These are phyloP conservation scores for Stichodactyla mertensii DNA, from an alignment of 64 coral and sea anemone species.

Conservation along the genomic window DNA sequence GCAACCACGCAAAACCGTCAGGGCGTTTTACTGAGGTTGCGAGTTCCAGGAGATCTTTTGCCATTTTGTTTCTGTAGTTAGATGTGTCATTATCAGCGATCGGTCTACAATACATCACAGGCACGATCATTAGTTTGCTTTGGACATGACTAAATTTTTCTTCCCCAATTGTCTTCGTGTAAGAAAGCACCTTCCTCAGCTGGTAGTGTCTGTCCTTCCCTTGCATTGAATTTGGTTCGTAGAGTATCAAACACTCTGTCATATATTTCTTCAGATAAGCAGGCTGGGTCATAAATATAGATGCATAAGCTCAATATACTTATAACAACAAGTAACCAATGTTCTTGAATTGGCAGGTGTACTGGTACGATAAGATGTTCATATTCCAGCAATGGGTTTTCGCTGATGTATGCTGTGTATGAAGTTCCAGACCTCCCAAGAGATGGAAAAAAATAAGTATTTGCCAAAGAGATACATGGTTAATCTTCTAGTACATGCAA, in stretches of 20 bases:
- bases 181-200: too few species aligned
- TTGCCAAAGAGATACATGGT: constrained; percentile 2
- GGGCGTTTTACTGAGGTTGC: too few species aligned
- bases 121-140: too few species aligned
- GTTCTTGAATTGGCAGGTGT: constrained; percentile 28
- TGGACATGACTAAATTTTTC: too few species aligned
- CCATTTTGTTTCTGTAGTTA: too few species aligned
- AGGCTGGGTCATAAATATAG: constrained; percentile 28
- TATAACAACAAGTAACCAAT: constrained; percentile 37
- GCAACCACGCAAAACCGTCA: too few species aligned
- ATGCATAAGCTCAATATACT: constrained; percentile 23
- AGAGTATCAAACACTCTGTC: constrained; percentile 18
- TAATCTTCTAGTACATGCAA: constrained; percentile 14
- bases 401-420: constrained; percentile 14
- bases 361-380: constrained; percentile 26
- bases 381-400: constrained; percentile 31
- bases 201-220: background rate
- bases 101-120: too few species aligned
- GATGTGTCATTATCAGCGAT: too few species aligned
- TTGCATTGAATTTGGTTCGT: background rate
- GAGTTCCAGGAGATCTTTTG: too few species aligned
- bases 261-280: constrained; percentile 21
- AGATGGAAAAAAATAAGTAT: constrained; percentile 43
- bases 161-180: too few species aligned
- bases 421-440: background rate